Conservation (phyloP, 2,888 invertebrate species). For the Vesta saturnalis region DNA sequence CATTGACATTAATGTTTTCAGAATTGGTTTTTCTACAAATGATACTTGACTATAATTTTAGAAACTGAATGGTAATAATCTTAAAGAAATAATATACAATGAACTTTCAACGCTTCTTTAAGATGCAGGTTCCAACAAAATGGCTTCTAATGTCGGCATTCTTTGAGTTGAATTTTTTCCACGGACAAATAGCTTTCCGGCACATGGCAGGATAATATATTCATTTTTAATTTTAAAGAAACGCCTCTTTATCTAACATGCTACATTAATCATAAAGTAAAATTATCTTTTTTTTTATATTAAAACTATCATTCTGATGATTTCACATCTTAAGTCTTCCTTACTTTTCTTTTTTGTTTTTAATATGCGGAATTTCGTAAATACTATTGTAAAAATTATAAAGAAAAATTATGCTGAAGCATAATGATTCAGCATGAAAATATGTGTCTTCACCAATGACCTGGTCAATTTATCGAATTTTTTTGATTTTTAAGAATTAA, state of each 20-base stretch:
- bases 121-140: slow-evolving; percentile 48
- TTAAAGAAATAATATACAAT: slow-evolving; percentile 12
- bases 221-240: slow-evolving; percentile 50
- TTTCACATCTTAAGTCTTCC: too few species aligned
- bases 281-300: slow-evolving; percentile 48
- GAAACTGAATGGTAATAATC: not conserved
- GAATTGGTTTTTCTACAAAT: not conserved
- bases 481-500: slow-evolving; percentile 12
- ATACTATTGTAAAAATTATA: too few species aligned
- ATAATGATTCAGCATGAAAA: slow-evolving; percentile 34
- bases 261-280: slow-evolving; percentile 50
- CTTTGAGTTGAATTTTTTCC: slow-evolving; percentile 49
- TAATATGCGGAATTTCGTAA: too few species aligned
- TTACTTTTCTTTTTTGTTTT: too few species aligned
- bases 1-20: too few species aligned
- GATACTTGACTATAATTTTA: not conserved
- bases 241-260: slow-evolving; percentile 49
- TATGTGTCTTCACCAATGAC: slow-evolving; percentile 12
- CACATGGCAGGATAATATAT: slow-evolving; percentile 42
- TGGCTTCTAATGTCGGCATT: slow-evolving; percentile 47
- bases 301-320: slow-evolving; percentile 37
- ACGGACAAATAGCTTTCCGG: slow-evolving; percentile 43
- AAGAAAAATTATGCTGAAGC: slow-evolving; percentile 31
- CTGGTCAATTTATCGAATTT: slow-evolving; percentile 5
- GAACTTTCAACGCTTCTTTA: slow-evolving; percentile 47